Evolutionary conservation across 2,113 vertebrate species (phyloP).

Genomic region (Upupa epops): DNA sequence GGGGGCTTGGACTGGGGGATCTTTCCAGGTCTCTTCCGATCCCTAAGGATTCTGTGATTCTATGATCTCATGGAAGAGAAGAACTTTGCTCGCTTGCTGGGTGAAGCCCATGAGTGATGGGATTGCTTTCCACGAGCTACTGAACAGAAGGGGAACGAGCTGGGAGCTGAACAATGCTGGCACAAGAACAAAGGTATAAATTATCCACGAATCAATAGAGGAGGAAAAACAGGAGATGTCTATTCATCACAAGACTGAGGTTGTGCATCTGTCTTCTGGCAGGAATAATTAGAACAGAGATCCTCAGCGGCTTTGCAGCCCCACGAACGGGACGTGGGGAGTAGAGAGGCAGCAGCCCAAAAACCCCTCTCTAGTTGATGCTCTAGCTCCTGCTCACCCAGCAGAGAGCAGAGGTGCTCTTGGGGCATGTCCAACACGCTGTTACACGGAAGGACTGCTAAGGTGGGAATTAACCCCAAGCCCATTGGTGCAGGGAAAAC

Average conservation of each 20-base stretch:
- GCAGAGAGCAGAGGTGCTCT: neutral
- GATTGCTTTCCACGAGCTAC: conserved; percentile 19
- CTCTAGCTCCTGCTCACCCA: neutral
- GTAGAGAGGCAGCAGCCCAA: neutral
- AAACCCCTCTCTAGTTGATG: neutral
- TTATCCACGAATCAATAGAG: conserved; percentile 41
- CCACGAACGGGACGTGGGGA: neutral
- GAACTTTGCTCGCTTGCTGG: conserved; percentile 27
- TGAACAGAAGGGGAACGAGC: conserved; percentile 26
- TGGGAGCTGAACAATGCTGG: conserved; percentile 41
- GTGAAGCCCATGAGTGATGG: conserved; percentile 18
- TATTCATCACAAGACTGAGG: neutral
- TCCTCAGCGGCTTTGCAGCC: neutral
- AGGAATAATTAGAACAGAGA: conserved; percentile 1
- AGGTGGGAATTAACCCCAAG: neutral
- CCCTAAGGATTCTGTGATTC: too few relatives aligned
- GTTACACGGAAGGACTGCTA: neutral
- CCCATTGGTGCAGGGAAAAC: neutral
- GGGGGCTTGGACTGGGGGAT: too few relatives aligned
- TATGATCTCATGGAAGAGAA: too few relatives aligned
- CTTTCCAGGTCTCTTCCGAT: too few relatives aligned
- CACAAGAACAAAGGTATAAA: conserved; percentile 37
- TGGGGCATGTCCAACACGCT: neutral
- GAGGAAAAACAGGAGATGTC: conserved; percentile 5
- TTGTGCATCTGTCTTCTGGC: neutral